A percentile compares a stretch with the other conserved stretches of the same genome.
Evolutionary conservation across 2,888 invertebrate species (phyloP).

Genomic region (Orthonevra nobilis): DNA sequence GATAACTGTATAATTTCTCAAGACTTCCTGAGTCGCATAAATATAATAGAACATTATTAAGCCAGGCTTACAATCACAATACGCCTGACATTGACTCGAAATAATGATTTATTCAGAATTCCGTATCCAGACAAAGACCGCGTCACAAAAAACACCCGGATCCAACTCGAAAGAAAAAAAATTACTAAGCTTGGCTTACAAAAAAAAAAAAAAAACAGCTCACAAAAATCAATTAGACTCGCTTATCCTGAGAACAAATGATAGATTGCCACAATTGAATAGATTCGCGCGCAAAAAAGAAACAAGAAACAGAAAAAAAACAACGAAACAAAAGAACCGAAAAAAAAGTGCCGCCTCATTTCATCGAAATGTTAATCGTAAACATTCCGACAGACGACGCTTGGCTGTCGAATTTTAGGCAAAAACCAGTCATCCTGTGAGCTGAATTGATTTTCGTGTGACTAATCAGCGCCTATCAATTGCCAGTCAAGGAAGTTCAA

Average conservation of each 20-base stretch:
- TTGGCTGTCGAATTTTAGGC: too few relatives aligned
- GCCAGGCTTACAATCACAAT: neutral
- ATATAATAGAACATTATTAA: neutral
- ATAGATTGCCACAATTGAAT: slow-evolving; percentile 3
- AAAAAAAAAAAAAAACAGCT: neutral
- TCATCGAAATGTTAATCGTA: slow-evolving; percentile 6
- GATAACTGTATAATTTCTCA: neutral
- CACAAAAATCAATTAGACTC: slow-evolving; percentile 21
- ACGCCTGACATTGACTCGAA: neutral
- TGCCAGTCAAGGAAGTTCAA: slow-evolving; percentile 38
- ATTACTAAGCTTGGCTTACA: slow-evolving; percentile 2
- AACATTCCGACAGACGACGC: slow-evolving; percentile 11
- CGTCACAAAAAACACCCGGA: slow-evolving; percentile 35
- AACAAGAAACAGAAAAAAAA: too few relatives aligned
- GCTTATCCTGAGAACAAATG: slow-evolving; percentile 31
- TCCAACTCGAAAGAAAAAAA: slow-evolving; percentile 29
- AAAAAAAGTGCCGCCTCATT: neutral
- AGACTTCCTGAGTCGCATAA: neutral
- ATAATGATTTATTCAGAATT: slow-evolving; percentile 19
- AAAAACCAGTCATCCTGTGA: slow-evolving; percentile 35
- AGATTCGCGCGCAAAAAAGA: neutral
- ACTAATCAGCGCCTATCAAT: slow-evolving; percentile 43
- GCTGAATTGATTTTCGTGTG: slow-evolving; percentile 11
- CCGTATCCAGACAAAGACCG: neutral
- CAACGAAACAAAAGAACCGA: slow-evolving; percentile 2